Conservation (phyloP, 2,113 vertebrate genomes). For the Nycticebus coucang region DNA sequence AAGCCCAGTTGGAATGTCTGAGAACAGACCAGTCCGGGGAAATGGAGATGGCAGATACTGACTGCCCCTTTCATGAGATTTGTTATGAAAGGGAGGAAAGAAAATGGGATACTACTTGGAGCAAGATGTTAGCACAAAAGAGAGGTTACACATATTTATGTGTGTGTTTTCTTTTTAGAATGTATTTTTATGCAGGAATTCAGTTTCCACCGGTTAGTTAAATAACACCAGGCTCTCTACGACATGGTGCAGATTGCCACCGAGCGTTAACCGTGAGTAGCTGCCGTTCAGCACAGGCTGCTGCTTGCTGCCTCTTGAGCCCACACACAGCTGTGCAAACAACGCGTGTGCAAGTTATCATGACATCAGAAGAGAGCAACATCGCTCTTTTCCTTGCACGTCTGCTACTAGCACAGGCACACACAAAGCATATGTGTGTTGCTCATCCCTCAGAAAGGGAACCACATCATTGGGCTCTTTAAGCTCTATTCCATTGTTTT, state of each 20-base stretch:
- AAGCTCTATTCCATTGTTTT: neutral
- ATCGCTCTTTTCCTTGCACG: neutral
- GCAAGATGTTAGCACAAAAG: neutral
- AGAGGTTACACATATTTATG: neutral
- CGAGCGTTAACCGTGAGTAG: neutral
- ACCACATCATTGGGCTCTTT: neutral
- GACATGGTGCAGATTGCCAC: neutral
- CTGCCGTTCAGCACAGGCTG: neutral
- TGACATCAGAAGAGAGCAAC: neutral
- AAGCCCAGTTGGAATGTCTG: neutral
- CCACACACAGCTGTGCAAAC: neutral
- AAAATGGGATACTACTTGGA: neutral
- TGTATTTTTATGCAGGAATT: neutral
- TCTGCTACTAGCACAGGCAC: neutral
- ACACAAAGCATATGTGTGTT: neutral
- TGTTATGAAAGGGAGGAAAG: neutral
- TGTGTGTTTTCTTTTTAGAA: neutral
- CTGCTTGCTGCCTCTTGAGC: no score
- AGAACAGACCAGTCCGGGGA: neutral
- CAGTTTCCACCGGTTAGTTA: neutral
- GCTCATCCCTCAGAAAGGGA: neutral
- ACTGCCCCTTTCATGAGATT: neutral
- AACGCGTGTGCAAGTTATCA: neutral
- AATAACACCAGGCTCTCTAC: neutral
- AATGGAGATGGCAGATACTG: neutral